phyloP scores from a whole-genome alignment of 2,888 invertebrate species.

The Vandiemenella viatica region DNA sequence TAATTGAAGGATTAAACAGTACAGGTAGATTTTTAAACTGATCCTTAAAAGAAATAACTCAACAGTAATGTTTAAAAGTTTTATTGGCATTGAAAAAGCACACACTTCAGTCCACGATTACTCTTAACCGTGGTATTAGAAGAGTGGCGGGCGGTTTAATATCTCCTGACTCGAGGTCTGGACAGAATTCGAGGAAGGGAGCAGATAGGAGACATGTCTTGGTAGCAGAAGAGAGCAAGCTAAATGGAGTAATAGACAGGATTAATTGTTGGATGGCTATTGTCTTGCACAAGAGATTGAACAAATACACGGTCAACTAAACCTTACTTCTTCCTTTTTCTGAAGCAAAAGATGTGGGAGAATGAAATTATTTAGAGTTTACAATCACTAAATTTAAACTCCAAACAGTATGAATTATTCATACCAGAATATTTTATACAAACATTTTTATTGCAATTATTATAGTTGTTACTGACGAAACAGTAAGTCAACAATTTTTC shows the following conservation, averaged over 20 bases:
- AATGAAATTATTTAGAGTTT: too few species aligned
- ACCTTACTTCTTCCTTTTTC: too few species aligned
- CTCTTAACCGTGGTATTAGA: constrained; percentile 10
- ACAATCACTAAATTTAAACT: too few species aligned
- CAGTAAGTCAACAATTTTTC: too few species aligned
- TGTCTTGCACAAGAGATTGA: too few species aligned
- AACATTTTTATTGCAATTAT: too few species aligned
- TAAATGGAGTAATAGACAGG: background rate
- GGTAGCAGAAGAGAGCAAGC: background rate
- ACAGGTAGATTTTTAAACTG: background rate
- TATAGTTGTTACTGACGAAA: too few species aligned
- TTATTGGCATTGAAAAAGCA: constrained; percentile 19
- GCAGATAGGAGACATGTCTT: background rate
- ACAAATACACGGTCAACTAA: too few species aligned
- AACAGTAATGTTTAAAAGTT: constrained; percentile 16
- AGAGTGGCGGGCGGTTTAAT: constrained; percentile 16
- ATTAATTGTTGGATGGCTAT: too few species aligned
- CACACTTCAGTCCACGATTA: constrained; percentile 16
- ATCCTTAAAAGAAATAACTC: background rate
- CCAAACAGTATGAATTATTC: too few species aligned
- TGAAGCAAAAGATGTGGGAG: too few species aligned
- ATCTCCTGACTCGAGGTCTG: constrained; percentile 11
- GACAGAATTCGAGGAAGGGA: constrained; percentile 10
- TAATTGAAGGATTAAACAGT: background rate
- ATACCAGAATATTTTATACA: too few species aligned